These are phyloP conservation scores for Oriolus oriolus DNA, from an alignment of 2,113 vertebrate genomes.

Conservation along the genomic window DNA sequence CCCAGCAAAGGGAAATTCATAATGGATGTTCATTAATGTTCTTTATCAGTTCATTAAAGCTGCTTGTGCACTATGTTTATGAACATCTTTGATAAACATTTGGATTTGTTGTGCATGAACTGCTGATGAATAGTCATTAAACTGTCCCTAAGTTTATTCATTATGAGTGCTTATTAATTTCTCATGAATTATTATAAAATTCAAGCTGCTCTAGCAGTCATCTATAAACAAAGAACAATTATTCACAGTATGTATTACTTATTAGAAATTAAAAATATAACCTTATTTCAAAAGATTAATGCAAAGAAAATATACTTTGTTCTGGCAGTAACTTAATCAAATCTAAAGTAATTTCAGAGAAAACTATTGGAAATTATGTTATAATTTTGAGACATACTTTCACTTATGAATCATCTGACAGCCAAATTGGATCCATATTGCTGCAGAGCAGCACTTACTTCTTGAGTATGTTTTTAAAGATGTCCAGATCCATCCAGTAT, in stretches of 20 bases:
- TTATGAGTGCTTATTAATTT: slow-evolving; percentile 64
- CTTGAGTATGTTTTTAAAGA: not conserved
- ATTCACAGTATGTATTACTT: slow-evolving; percentile 27
- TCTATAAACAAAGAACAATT: slow-evolving; percentile 20
- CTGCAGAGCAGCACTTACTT: not conserved
- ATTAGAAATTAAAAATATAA: slow-evolving; percentile 29
- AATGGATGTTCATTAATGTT: slow-evolving; percentile 63
- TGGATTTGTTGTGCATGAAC: slow-evolving; percentile 66
- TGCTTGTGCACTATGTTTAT: slow-evolving; percentile 53
- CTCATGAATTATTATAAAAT: slow-evolving; percentile 65
- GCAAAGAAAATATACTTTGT: not conserved
- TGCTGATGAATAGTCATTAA: slow-evolving; percentile 68
- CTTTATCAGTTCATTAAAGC: slow-evolving; percentile 65
- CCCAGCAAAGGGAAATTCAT: slow-evolving; percentile 37
- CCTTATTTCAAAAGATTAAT: not conserved
- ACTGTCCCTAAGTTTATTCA: slow-evolving; percentile 66
- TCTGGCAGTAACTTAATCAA: not conserved
- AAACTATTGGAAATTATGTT: not conserved
- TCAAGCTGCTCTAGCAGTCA: slow-evolving; percentile 28
- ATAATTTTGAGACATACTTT: not conserved
- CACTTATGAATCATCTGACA: not conserved
- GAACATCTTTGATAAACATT: slow-evolving; percentile 70
- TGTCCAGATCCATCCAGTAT: not conserved
- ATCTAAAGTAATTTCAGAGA: not conserved
- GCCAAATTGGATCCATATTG: not conserved